Conservation (phyloP, 2,113 vertebrate species). For the Myotis brandtii region DNA sequence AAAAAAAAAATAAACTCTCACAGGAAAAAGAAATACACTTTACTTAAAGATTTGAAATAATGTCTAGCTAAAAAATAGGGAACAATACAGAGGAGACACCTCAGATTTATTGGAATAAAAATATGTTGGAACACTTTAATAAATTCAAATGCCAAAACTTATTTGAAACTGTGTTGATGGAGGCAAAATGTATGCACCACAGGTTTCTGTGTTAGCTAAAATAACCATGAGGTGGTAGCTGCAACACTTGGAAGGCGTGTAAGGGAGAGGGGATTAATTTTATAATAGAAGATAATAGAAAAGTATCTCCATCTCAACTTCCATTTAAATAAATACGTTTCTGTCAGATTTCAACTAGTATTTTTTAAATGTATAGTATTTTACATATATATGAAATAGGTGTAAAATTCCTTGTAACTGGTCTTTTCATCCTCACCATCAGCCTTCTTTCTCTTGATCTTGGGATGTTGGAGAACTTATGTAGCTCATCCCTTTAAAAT, state of each 20-base stretch:
- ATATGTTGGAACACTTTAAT: not conserved
- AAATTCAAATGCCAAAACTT: slow-evolving; percentile 3
- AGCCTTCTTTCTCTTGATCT: not conserved
- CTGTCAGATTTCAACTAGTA: not conserved
- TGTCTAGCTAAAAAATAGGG: not conserved
- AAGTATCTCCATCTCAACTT: not conserved
- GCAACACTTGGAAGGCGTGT: not conserved
- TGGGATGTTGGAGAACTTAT: not conserved
- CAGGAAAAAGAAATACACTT: not conserved
- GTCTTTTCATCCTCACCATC: not conserved
- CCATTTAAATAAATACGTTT: not conserved
- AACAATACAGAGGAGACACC: not conserved
- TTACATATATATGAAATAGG: not conserved
- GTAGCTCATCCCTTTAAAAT: not conserved
- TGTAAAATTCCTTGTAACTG: not conserved
- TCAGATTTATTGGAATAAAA: not conserved
- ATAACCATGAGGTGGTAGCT: not conserved
- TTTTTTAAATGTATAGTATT: not conserved
- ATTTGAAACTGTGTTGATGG: slow-evolving; percentile 7
- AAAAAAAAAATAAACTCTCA: not conserved
- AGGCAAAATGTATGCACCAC: not conserved
- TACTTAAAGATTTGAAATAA: slow-evolving; percentile 9
- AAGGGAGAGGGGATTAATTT: not conserved
- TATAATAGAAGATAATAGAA: not conserved
- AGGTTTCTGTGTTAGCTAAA: not conserved